These are phyloP conservation scores for Popillia japonica DNA, from an alignment of 1,140 invertebrate genomes.

Conservation along the genomic window DNA sequence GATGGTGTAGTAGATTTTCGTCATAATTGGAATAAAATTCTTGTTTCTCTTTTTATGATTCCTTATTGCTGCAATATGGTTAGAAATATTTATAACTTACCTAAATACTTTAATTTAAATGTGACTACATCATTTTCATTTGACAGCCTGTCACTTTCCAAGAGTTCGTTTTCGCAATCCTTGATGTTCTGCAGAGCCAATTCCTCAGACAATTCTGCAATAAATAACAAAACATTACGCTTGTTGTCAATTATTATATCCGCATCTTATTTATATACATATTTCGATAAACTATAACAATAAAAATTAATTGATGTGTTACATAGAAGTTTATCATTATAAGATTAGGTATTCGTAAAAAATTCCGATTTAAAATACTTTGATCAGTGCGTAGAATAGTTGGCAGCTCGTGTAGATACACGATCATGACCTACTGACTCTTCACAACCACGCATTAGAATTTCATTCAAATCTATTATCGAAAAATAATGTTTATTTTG, in stretches of 20 bases:
- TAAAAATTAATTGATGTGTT: neutral
- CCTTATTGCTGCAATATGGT: too few species aligned
- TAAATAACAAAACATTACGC: constrained; percentile 15
- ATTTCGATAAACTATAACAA: neutral
- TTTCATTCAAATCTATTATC: neutral
- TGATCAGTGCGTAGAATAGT: neutral
- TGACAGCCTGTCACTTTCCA: constrained; percentile 64
- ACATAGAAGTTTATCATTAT: neutral
- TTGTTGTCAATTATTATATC: too few species aligned
- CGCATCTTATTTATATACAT: too few species aligned
- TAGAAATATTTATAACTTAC: constrained; percentile 36
- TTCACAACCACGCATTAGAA: neutral
- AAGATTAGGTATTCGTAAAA: neutral
- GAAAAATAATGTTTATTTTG: constrained; percentile 5
- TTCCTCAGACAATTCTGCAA: constrained; percentile 79
- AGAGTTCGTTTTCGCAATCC: constrained; percentile 65
- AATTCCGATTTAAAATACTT: neutral
- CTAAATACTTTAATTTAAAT: constrained; percentile 76
- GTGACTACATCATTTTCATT: constrained; percentile 67
- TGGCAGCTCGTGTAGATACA: neutral
- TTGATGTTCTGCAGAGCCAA: constrained; percentile 76
- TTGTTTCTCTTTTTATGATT: too few species aligned
- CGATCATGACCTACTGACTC: constrained; percentile 11
- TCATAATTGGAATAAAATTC: too few species aligned
- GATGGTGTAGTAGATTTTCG: too few species aligned